Base-by-base conservation (phyloP, 2,797 vertebrate species). In the Sebastes matsubarae region DNA sequence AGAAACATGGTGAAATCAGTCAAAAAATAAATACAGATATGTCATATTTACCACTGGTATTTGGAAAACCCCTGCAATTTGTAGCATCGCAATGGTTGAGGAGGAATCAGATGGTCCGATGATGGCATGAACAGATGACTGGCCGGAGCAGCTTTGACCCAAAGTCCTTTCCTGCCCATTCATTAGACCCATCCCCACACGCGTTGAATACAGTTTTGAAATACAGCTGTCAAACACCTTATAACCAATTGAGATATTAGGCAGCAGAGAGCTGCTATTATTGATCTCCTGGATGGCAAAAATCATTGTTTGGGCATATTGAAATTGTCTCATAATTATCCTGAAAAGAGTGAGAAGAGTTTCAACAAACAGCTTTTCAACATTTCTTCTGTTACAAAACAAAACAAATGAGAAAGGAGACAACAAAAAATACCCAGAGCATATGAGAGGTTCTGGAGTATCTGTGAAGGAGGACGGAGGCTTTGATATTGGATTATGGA, bases 281-380 rank as follows among this genome's bases (percentile, higher is more conserved):
- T 96, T 96, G 79, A 96, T 96, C 85, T 96, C 95, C 61, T 96
- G 91, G 32, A 96, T 94, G 24, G 96, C 94, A 92, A 96, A 96
- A n/a, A 96, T 94, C 95, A 96, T 96, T 36, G 95, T 95, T 82
- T 95, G 92, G 67, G 91, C 96, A 89, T 94, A 96, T 58, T 88
- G 94, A 61, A 96, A 90, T 87, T 95, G 94, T 71, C 95, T 93
- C 5, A 88, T 86, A 79, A 94, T 93, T 11, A 96, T 75, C 71
- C 95, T 96, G 85, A 60, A 74, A 82, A 70, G 12, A 77, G 9
- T 8, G 29, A 68, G 0, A 73, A 73, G 1, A 9, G 3, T 70
- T 71, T 46, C 8, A 7, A 59, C 20, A 4, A 34, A 13, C 27
- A 63, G 7, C 50, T 68, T 5, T 65, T 1, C 7, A 0, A 32